These are phyloP conservation scores for Python bivittatus DNA, from an alignment of 2,113 vertebrate species.

Conservation along the genomic window DNA sequence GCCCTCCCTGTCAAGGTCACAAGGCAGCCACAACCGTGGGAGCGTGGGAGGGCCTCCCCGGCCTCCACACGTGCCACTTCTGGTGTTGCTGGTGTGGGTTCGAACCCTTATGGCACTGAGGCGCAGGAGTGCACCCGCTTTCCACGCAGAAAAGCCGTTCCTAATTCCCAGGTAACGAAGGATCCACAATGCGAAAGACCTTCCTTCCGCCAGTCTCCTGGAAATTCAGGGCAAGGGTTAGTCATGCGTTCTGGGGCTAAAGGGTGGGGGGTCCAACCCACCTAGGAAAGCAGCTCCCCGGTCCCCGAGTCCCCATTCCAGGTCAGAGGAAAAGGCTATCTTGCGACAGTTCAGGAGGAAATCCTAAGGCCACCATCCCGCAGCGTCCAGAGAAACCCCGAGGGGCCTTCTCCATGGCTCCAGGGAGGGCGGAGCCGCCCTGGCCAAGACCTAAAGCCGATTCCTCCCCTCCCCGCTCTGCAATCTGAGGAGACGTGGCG, in stretches of 20 bases:
- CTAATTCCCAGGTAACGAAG: background rate
- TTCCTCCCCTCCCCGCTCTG: constrained; percentile 51
- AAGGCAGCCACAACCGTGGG: constrained; percentile 22
- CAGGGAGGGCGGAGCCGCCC: background rate
- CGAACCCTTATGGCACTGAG: background rate
- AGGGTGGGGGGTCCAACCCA: background rate
- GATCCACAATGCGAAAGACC: background rate
- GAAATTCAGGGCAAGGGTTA: background rate
- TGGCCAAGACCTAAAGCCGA: constrained; percentile 20
- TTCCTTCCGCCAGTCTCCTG: background rate
- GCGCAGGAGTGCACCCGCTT: too few relatives aligned
- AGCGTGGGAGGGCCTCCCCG: constrained; percentile 14
- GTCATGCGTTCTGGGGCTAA: background rate
- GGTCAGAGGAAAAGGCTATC: background rate
- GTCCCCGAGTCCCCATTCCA: background rate
- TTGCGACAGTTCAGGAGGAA: too few relatives aligned
- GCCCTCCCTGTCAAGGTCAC: constrained; percentile 47
- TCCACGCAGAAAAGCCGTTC: background rate
- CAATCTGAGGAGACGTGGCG: constrained; percentile 64
- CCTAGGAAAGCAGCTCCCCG: background rate
- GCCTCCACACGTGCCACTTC: background rate
- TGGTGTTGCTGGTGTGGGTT: background rate
- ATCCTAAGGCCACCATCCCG: background rate
- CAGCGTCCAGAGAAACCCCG: background rate
- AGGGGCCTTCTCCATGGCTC: background rate